Base-by-base conservation (phyloP, 1,140 invertebrate species). In the Spodoptera frugiperda region DNA sequence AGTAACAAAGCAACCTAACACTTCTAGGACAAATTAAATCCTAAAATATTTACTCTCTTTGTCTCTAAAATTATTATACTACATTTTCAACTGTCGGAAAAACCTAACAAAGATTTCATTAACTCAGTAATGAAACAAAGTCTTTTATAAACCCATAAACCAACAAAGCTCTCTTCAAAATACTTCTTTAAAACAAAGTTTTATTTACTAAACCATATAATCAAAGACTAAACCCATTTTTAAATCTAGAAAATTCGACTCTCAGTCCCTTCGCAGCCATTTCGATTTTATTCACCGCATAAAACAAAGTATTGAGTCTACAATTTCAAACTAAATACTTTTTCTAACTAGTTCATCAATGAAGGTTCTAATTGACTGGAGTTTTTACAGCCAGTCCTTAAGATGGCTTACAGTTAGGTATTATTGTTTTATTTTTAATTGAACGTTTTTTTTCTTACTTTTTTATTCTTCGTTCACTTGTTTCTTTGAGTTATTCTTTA, bases 381-480 rank as follows among this genome's bases (percentile, higher is more conserved):
- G 33, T 61, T 61, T 39, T 61, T 61, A 39, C 30, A 9, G 15
- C n/a, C 57, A 6, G 15, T 61, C 5, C 33, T 61, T 61, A 44
- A 61, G 33, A 61, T 12, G n/a, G 30, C 57, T 61, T 59, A 59
- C 25, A 39, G 57, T 44, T n/a, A n/a, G 17, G 11, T 44, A 15
- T 44, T 44, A 44, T 61, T 61, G 33, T 61, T 61, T 25, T 61
- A 61, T 61, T 61, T 55, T 61, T 61, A 61, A 61, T 44, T 61
- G 39, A 33, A 61, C 30, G 21, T 57, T 53, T 33, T 30, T 39
- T 59, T 39, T 21, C 2, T 59, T 59, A 33, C 33, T 59, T 33
- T 25, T 59, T 59, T 59, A 15, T 14, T 59, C 14, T 59, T n/a
- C 12, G 3, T 8, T 39, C 57, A 39, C 15, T 59, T 61, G 6